These are phyloP conservation scores for Ciconia maguari DNA, from an alignment of 2,113 vertebrate species.

Conservation along the genomic window DNA sequence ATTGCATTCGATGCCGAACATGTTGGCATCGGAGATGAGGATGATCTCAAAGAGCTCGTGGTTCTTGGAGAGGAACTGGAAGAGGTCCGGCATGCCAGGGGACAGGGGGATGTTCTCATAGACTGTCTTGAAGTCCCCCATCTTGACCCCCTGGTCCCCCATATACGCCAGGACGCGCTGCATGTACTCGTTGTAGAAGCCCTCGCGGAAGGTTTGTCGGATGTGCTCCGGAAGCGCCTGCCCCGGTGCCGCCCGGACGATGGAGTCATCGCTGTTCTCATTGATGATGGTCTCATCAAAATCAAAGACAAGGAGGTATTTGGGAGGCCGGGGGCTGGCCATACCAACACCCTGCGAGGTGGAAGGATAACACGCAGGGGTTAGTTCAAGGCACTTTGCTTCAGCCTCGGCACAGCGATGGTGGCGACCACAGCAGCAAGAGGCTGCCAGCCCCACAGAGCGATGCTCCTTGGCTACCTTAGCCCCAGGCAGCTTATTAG, in stretches of 20 bases:
- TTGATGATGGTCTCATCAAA: constrained; percentile 96
- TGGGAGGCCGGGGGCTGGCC: constrained; percentile 74
- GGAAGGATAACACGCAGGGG: not conserved
- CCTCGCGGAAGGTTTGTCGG: constrained; percentile 83
- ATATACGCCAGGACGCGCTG: constrained; percentile 86
- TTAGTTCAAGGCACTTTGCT: not conserved
- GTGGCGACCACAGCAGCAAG: not conserved
- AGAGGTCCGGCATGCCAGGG: constrained; percentile 85
- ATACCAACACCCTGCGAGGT: constrained; percentile 74
- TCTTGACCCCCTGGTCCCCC: constrained; percentile 86
- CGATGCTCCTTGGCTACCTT: not conserved
- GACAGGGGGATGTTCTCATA: constrained; percentile 89
- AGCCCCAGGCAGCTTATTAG: not conserved
- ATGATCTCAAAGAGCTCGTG: constrained; percentile 87
- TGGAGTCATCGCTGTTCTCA: constrained; percentile 91
- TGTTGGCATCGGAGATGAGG: constrained; percentile 93
- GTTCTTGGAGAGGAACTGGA: constrained; percentile 87
- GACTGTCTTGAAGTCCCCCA: constrained; percentile 75
- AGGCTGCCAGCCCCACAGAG: not conserved
- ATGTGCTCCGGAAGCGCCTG: constrained; percentile 83
- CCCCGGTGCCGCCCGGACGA: constrained; percentile 81
- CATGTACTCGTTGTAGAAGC: constrained; percentile 94
- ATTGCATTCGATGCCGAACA: constrained; percentile 86
- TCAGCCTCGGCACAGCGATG: accelerated
- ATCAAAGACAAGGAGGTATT: constrained; percentile 91